A percentile compares a stretch with the other conserved stretches of the same genome.
Conservation (phyloP, 2,888 invertebrate species). For the Nycteola revayana region DNA sequence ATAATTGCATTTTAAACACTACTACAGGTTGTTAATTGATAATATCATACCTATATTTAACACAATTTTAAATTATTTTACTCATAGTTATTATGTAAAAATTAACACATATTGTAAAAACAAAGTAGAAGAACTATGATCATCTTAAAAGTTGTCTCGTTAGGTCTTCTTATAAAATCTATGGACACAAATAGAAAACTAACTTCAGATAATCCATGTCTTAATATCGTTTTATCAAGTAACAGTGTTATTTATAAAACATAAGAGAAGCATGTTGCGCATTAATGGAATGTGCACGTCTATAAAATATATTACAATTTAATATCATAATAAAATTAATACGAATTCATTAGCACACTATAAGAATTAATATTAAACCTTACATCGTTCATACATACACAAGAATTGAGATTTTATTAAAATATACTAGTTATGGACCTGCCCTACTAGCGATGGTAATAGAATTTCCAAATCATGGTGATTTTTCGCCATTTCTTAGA, state of each 20-base stretch:
- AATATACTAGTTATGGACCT: conserved; percentile 38
- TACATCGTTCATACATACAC: conserved; percentile 52
- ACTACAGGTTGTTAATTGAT: too few species aligned
- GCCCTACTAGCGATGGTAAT: conserved; percentile 36
- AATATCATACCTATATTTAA: too few species aligned
- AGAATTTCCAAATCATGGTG: conserved; percentile 14
- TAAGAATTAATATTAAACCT: conserved; percentile 73
- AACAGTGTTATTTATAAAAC: too few species aligned
- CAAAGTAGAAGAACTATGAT: too few species aligned
- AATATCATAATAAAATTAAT: conserved; percentile 73
- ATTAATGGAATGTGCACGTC: conserved; percentile 74
- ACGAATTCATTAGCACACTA: conserved; percentile 80
- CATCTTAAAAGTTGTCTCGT: too few species aligned
- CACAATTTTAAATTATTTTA: too few species aligned
- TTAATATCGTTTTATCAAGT: too few species aligned
- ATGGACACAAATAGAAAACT: too few species aligned
- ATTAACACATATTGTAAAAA: too few species aligned
- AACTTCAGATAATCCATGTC: too few species aligned
- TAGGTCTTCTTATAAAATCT: too few species aligned
- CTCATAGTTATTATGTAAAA: too few species aligned
- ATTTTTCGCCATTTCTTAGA: conserved; percentile 5
- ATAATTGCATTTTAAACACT: conserved; percentile 1
- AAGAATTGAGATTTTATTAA: conserved; percentile 59
- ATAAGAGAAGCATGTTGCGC: conserved; percentile 70
- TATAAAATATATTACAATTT: conserved; percentile 77